Percentiles rank a stretch among this genome's conserved stretches.
Conservation (phyloP, 2,113 vertebrate genomes). For the Laterallus jamaicensis region DNA sequence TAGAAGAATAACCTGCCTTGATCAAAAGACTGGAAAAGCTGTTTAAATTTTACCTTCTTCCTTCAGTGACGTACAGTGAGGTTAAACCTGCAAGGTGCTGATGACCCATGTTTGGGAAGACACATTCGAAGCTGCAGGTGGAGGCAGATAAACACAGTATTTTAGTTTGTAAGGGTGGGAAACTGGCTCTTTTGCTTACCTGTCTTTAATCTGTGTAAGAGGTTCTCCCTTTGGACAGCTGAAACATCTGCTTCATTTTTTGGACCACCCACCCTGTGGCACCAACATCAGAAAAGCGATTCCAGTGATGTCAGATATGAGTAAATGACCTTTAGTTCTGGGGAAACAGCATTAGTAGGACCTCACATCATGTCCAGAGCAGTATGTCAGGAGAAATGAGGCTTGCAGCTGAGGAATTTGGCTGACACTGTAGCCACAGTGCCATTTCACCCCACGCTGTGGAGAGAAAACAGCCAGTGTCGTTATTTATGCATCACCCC, state of each 20-base stretch:
- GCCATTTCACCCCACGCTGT: neutral
- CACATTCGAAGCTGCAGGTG: neutral
- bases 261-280: fast-evolving
- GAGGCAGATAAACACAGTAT: neutral
- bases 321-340: neutral
- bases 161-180: neutral
- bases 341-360: neutral
- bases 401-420: neutral
- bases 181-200: neutral
- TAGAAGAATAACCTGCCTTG: neutral
- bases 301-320: neutral
- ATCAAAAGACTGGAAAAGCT: neutral
- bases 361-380: neutral
- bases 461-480: neutral
- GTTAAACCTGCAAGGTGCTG: neutral
- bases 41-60: neutral
- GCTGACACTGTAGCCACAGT: neutral
- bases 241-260: neutral
- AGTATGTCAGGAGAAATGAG: neutral
- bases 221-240: neutral
- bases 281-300: neutral
- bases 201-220: neutral
- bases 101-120: neutral
- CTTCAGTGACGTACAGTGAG: neutral
- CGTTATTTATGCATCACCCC: neutral